Evolutionary conservation across 2,113 vertebrate species (phyloP).

Genomic region (Dascyllus trimaculatus): DNA sequence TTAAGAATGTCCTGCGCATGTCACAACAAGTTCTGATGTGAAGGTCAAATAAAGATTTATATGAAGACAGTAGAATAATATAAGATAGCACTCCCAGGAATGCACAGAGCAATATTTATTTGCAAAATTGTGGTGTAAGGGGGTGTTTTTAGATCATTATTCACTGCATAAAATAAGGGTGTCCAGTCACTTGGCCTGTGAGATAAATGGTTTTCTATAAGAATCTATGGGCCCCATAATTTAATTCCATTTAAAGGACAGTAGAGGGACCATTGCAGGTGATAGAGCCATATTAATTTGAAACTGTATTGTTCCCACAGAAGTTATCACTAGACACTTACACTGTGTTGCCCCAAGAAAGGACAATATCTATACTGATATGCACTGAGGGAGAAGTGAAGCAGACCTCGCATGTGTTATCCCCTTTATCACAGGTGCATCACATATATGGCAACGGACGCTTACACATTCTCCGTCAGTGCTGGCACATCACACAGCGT

Average conservation of each 20-base stretch:
- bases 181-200: no score
- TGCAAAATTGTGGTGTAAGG: no score
- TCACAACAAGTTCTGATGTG: constrained; percentile 22
- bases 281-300: not conserved
- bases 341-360: not conserved
- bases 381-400: not conserved
- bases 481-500: not conserved
- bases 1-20: not conserved
- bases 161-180: no score
- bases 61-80: constrained; percentile 1
- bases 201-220: no score
- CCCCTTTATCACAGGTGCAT: no score
- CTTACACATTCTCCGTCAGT: not conserved
- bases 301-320: not conserved
- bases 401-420: not conserved
- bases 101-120: no score
- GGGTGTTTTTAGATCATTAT: no score
- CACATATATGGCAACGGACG: not conserved
- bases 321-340: not conserved
- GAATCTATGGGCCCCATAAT: no score
- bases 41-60: constrained; percentile 37
- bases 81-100: not conserved
- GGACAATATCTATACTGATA: no score
- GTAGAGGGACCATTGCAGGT: not conserved
- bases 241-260: not conserved